Conservation (phyloP, 2,888 invertebrate species). For the Tenthredo mesomela region DNA sequence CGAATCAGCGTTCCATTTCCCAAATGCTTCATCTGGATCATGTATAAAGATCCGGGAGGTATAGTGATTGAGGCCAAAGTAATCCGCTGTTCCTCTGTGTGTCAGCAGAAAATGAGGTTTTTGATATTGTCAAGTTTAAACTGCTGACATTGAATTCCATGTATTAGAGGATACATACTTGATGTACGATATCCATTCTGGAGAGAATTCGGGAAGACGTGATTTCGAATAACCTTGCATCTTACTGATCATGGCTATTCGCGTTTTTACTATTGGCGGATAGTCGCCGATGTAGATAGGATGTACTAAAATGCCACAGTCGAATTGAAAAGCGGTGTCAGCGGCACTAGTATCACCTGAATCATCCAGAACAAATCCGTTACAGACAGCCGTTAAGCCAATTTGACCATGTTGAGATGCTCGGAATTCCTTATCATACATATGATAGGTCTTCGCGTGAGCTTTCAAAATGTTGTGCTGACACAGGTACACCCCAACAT, state of each 20-base stretch:
- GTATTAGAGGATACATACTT: constrained; percentile 68
- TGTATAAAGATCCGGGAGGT: constrained; percentile 68
- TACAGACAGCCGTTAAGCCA: constrained; percentile 26
- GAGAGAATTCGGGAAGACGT: not conserved
- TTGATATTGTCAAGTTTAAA: too few species aligned
- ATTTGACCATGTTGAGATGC: constrained; percentile 65
- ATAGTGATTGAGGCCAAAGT: constrained; percentile 61
- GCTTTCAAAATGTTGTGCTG: constrained; percentile 86
- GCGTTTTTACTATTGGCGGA: constrained; percentile 82
- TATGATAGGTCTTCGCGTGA: constrained; percentile 74
- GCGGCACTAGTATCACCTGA: constrained; percentile 60
- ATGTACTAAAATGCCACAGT: constrained; percentile 82
- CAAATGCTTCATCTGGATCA: constrained; percentile 47
- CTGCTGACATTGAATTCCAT: constrained; percentile 69
- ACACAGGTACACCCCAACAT: constrained; percentile 83
- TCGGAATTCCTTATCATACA: constrained; percentile 61
- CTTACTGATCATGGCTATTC: constrained; percentile 80
- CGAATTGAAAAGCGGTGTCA: constrained; percentile 62
- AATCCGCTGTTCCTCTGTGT: constrained; percentile 68
- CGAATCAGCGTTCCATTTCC: constrained; percentile 60
- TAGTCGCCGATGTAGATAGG: constrained; percentile 85
- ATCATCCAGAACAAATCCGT: constrained; percentile 4
- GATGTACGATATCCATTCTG: not conserved
- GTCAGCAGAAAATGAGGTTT: constrained; percentile 60
- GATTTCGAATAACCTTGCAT: not conserved